Base-by-base conservation (phyloP, 1,140 invertebrate genomes). In the Spodoptera frugiperda region DNA sequence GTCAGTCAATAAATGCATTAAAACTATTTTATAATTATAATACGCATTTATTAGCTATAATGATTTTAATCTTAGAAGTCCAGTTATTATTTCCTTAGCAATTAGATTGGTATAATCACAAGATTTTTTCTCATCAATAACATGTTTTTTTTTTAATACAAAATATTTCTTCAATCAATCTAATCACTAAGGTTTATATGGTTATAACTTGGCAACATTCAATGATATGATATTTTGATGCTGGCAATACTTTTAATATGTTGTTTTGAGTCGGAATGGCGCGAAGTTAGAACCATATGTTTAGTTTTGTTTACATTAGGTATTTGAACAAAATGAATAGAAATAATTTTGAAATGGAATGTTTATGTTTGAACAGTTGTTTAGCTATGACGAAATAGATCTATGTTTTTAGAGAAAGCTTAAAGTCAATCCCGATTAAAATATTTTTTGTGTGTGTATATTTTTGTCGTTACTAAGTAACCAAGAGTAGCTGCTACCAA, bases 111-210 rank as follows among this genome's bases (percentile, higher is more conserved):
- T 65, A 65, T 65, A 65, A 48, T 49, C 49, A 48, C 48, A 67
- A 21, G 21, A 67, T 21, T 39, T 12, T 2, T n/a, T 49, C 79
- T 78, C 74, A 77, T 78, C 81, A 72, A 78, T 76, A 76, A 70
- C 54, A 48, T 44, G 55, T 73, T 79, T 81, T 67, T n/a, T 79
- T 79, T 79, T 75, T 72, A 78, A 76, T 78, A 78, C 59, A 63
- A 84, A 80, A 61, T 72, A 68, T 76, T 78, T 78, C 82, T 82
- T 55, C 82, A 87, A 87, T 55, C 82, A 87, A 87, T 82, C 77
- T 81, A 84, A 86, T 84, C 83, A 80, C 71, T 81, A 81, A 25
- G 79, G 81, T 77, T 76, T 14, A 33, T 17, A 46, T 48, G 44
- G 63, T 68, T 33, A 39, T 68, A 74, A 30, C 57, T 49, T 67